Percentiles rank a stretch among this genome's conserved stretches.
phyloP scores from a whole-genome alignment of 2,113 vertebrate species.

The Campylomormyrus tamandua region DNA sequence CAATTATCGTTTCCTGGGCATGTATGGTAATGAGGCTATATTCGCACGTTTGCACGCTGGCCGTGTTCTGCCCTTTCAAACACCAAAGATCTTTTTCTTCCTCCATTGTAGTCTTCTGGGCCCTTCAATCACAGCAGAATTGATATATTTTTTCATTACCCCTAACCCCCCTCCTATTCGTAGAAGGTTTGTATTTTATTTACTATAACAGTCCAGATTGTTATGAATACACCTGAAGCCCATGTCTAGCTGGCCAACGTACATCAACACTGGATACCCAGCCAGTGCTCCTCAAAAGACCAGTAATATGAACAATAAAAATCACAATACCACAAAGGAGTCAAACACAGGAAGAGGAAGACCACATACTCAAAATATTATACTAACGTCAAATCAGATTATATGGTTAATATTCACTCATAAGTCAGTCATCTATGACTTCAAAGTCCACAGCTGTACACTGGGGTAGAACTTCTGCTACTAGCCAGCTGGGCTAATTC shows the following conservation, averaged over 20 bases:
- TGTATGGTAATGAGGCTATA: slow-evolving; percentile 77
- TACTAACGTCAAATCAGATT: background rate
- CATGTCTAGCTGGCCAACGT: background rate
- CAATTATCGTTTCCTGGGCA: slow-evolving; percentile 77
- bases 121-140: slow-evolving; percentile 75
- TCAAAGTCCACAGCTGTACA: background rate
- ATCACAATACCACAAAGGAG: background rate
- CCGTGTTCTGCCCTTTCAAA: slow-evolving; percentile 68
- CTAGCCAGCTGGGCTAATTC: background rate
- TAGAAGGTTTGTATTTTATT: slow-evolving; percentile 18
- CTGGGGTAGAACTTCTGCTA: background rate
- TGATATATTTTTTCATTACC: slow-evolving; percentile 50
- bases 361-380: background rate
- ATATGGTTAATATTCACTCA: background rate
- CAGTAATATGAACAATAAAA: background rate
- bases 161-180: background rate
- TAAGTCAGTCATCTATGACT: background rate
- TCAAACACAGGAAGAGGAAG: background rate
- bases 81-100: slow-evolving; percentile 48
- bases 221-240: background rate
- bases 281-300: no score
- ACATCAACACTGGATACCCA: background rate
- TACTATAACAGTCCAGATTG: background rate
- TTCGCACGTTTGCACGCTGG: slow-evolving; percentile 63
- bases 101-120: slow-evolving; percentile 35